Conservation (phyloP, 2,113 vertebrate species). For the Cyanoramphus novaezelandiae region DNA sequence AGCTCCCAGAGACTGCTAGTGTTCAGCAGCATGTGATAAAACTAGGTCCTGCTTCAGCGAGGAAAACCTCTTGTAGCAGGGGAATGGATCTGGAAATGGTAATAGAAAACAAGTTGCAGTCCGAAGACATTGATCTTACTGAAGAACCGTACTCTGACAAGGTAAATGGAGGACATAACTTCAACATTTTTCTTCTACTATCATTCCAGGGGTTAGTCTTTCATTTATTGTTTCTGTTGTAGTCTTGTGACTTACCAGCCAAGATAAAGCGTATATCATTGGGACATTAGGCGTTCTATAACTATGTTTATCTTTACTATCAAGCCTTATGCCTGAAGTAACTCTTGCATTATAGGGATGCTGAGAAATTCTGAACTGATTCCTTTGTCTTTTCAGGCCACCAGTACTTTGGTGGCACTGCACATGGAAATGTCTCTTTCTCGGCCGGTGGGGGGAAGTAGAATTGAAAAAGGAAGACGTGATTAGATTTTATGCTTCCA, state of each 20-base stretch:
- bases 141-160: slow-evolving; percentile 98
- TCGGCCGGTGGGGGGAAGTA: not conserved
- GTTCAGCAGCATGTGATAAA: slow-evolving; percentile 84
- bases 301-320: not conserved
- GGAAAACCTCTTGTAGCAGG: slow-evolving; percentile 85
- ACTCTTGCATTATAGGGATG: not conserved
- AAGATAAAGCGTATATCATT: not conserved
- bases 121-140: slow-evolving; percentile 92
- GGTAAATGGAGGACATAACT: slow-evolving; percentile 67
- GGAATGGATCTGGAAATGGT: slow-evolving; percentile 85
- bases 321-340: not conserved
- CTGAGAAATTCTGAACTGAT: not conserved
- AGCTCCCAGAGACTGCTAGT: slow-evolving; percentile 74
- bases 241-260: not conserved
- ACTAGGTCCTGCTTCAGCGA: slow-evolving; percentile 74
- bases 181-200: not conserved
- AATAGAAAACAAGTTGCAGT: slow-evolving; percentile 85
- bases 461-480: not conserved
- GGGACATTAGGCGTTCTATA: not conserved
- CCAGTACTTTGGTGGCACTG: not conserved
- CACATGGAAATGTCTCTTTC: not conserved
- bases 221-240: not conserved
- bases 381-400: not conserved
- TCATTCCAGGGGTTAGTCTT: not conserved
- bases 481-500: not conserved